Percentiles rank a stretch among this genome's conserved stretches.
phyloP scores from a whole-genome alignment of 2,797 vertebrate genomes.

The Telmatherina bonti region DNA sequence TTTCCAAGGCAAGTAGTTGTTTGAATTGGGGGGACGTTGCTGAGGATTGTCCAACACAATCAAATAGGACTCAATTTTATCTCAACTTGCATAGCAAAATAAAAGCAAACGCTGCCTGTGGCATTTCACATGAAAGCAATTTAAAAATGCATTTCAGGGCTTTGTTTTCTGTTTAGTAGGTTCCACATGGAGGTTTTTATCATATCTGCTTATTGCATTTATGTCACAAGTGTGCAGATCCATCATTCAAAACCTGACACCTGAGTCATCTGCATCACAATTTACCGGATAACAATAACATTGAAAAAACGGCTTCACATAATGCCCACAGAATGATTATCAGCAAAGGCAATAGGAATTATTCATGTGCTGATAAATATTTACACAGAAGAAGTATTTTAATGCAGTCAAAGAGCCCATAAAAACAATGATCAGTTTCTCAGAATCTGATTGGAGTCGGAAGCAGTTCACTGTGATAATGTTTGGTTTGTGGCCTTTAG shows the following conservation, averaged over 20 bases:
- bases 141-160: constrained; percentile 21
- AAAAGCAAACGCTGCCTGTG: constrained; percentile 15
- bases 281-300: constrained; percentile 55
- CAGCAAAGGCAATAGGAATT: constrained; percentile 11
- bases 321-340: constrained; percentile 7
- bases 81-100: constrained; percentile 11
- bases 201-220: constrained; percentile 48
- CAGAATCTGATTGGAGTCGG: constrained; percentile 3
- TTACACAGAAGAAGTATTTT: constrained; percentile 18
- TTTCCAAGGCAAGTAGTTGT: constrained; percentile 25
- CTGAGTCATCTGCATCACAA: constrained; percentile 48
- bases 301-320: constrained; percentile 48
- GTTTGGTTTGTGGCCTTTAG: constrained; percentile 37
- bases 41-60: constrained; percentile 25
- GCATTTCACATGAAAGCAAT: constrained; percentile 41
- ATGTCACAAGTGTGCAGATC: constrained; percentile 50
- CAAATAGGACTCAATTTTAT: constrained; percentile 27
- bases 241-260: constrained; percentile 61
- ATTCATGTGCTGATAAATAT: constrained; percentile 25
- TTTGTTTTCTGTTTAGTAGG: constrained; percentile 12
- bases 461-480: constrained; percentile 11
- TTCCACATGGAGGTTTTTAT: constrained; percentile 40
- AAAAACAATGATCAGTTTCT: constrained; percentile 18
- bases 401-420: constrained; percentile 21
- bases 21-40: constrained; percentile 37